A percentile compares a stretch with the other conserved stretches of the same genome.
Conservation (phyloP, 2,797 vertebrate species). For the Liparis tanakae region DNA sequence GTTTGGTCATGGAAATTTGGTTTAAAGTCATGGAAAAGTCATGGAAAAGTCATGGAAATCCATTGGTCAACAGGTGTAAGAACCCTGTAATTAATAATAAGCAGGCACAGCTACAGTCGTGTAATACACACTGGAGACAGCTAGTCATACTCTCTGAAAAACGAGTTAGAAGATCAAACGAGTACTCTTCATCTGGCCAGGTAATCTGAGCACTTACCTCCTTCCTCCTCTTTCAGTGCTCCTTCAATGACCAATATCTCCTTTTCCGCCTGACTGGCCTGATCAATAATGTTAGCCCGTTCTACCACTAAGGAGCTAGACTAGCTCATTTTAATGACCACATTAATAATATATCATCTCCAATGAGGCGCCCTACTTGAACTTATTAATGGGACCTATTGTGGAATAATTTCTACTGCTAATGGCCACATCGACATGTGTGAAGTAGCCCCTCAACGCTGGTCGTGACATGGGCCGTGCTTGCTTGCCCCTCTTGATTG, state of each 20-base stretch:
- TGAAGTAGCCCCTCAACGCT: slow-evolving; percentile 48
- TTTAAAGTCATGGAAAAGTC: too few relatives aligned
- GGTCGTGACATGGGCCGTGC: slow-evolving; percentile 21
- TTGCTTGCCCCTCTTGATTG: slow-evolving; percentile 29
- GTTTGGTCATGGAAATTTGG: too few relatives aligned
- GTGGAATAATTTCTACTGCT: slow-evolving; percentile 54
- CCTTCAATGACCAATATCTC: slow-evolving; percentile 57
- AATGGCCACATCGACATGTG: slow-evolving; percentile 56
- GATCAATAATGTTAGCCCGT: slow-evolving; percentile 70
- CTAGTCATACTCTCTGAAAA: slow-evolving; percentile 68
- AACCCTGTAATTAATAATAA: slow-evolving; percentile 83
- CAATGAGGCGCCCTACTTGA: slow-evolving; percentile 53
- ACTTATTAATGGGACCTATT: slow-evolving; percentile 67
- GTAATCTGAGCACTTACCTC: slow-evolving; percentile 53
- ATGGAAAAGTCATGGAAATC: too few relatives aligned
- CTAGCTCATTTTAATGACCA: slow-evolving; percentile 68
- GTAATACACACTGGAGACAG: slow-evolving; percentile 69
- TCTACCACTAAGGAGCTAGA: slow-evolving; percentile 47
- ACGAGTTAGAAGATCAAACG: slow-evolving; percentile 66
- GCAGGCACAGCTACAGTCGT: slow-evolving; percentile 32
- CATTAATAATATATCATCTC: slow-evolving; percentile 79
- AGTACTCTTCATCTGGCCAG: slow-evolving; percentile 58
- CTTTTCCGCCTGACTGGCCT: slow-evolving; percentile 43
- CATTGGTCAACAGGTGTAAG: too few relatives aligned
- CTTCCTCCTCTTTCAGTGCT: slow-evolving; percentile 46